These are phyloP conservation scores for Hydra vulgaris DNA, from an alignment of 30 jellyfish, hydroid and myxozoan genomes.

Conservation along the genomic window DNA sequence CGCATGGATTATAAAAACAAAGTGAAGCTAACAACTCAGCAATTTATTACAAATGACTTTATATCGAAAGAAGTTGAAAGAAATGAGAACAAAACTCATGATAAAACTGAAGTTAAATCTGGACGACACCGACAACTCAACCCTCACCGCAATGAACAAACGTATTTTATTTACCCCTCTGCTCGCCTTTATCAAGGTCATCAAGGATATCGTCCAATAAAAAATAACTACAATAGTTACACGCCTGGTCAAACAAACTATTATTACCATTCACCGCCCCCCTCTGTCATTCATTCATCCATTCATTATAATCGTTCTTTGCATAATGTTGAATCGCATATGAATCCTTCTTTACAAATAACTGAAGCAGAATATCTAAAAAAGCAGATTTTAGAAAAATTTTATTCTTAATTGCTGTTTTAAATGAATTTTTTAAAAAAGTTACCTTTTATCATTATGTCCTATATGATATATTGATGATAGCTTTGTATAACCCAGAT, in stretches of 20 bases:
- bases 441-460: too few species aligned
- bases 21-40: conserved; percentile 10
- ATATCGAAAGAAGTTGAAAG: not conserved
- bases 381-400: not conserved
- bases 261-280: not conserved
- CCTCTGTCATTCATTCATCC: not conserved
- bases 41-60: too few species aligned
- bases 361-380: not conserved
- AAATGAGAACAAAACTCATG: not conserved
- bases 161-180: not conserved
- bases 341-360: not conserved
- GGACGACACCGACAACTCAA: not conserved
- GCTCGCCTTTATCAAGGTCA: not conserved
- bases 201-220: not conserved
- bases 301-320: not conserved
- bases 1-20: conserved; percentile 33
- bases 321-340: not conserved
- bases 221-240: not conserved
- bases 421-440: too few species aligned
- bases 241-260: not conserved
- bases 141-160: not conserved
- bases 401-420: not conserved
- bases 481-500: too few species aligned
- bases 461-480: too few species aligned
- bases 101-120: too few species aligned